These are phyloP conservation scores for Elysia crispata DNA, from an alignment of 2,888 invertebrate genomes.

Conservation along the genomic window DNA sequence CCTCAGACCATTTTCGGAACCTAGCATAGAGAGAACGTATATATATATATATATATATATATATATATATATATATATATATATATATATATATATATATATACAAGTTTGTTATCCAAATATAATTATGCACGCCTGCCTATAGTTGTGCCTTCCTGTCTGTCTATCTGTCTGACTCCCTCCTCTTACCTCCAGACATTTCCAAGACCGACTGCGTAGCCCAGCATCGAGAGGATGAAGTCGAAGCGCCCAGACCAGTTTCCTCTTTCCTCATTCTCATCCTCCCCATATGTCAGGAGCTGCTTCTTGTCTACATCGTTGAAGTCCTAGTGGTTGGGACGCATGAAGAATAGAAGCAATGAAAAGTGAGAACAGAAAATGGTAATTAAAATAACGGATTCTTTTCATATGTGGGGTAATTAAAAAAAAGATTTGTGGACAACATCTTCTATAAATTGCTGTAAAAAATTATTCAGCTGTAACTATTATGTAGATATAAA, in stretches of 20 bases:
- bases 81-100: slow-evolving; percentile 9
- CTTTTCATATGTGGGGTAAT: neutral
- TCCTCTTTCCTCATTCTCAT: slow-evolving; percentile 66
- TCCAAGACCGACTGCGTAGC: slow-evolving; percentile 69
- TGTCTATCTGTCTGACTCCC: neutral
- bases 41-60: no score
- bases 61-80: no score
- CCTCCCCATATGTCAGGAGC: slow-evolving; percentile 60
- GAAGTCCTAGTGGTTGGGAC: neutral
- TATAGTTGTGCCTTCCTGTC: no score
- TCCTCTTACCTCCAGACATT: slow-evolving; percentile 80
- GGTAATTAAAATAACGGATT: neutral
- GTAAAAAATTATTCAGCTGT: no score
- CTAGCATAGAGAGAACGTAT: no score
- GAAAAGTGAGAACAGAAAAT: neutral
- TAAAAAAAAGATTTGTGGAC: neutral
- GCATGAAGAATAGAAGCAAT: neutral
- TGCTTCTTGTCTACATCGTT: slow-evolving; percentile 40
- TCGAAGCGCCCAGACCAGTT: slow-evolving; percentile 71
- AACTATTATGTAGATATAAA: no score
- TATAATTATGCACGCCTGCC: no score
- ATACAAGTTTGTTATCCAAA: no score
- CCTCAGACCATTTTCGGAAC: no score
- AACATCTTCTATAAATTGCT: no score
- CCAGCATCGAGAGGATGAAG: slow-evolving; percentile 65